Percentiles rank a stretch among this genome's conserved stretches.
Evolutionary conservation across 2,113 vertebrate species (phyloP).

Genomic region (Lonchura striata): DNA sequence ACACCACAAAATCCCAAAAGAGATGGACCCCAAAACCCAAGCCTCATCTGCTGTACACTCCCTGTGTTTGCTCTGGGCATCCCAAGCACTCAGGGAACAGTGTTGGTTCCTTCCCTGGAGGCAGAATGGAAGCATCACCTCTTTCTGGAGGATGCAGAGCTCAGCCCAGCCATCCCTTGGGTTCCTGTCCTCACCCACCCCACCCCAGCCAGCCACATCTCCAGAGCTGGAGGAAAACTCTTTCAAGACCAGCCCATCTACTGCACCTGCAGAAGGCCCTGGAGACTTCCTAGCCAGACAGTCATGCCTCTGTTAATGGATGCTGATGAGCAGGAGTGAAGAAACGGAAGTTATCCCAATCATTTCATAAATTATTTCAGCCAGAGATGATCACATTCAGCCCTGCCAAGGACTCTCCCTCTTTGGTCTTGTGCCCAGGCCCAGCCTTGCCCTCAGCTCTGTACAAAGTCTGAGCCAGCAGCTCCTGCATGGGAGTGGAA

Average conservation of each 20-base stretch:
- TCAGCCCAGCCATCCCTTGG: neutral
- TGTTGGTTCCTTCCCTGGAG: neutral
- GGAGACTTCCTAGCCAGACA: rapidly evolving
- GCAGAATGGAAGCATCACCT: neutral
- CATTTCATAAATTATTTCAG: neutral
- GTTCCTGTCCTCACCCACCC: neutral
- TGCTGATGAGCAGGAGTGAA: neutral
- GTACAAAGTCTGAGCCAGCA: neutral
- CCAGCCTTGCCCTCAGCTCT: neutral
- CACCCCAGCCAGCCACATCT: neutral
- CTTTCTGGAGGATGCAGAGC: neutral
- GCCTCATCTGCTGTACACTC: neutral
- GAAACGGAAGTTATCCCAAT: neutral
- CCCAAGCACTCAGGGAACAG: rapidly evolving
- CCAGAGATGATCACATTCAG: neutral
- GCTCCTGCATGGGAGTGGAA: neutral
- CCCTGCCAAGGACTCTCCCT: neutral
- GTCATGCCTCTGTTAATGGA: neutral
- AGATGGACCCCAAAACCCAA: neutral
- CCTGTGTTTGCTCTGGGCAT: neutral
- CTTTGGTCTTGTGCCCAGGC: neutral
- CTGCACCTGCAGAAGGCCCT: neutral
- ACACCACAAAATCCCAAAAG: neutral
- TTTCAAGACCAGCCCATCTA: neutral
- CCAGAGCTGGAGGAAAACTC: neutral